A percentile compares a stretch with the other conserved stretches of the same genome.
These are phyloP conservation scores for cattle (Bos taurus) DNA, from an alignment of 2,113 vertebrate genomes.

Conservation along the genomic window ARS-UCD2.0 NC_037357.1:80644001-80644500, in stretches of 20 bases:
- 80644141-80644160: fast-evolving
- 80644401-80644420: background rate
- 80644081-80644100: background rate
- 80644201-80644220: background rate
- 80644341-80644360: background rate
- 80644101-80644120: background rate
- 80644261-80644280: background rate
- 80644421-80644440: background rate
- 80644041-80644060: background rate
- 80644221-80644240: background rate
- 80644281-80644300: background rate
- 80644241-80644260: background rate
- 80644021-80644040: background rate
- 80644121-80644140: background rate
- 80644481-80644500: background rate
- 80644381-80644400: too few species aligned
- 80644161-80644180: background rate
- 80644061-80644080: background rate
- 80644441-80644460: background rate
- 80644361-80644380: too few species aligned
- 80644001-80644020: background rate
- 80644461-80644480: background rate
- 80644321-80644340: background rate
- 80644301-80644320: background rate
- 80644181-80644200: background rate